Evolutionary conservation across 1,140 invertebrate genomes (phyloP).

Genomic region (Lamellibrachia luymesi): DNA sequence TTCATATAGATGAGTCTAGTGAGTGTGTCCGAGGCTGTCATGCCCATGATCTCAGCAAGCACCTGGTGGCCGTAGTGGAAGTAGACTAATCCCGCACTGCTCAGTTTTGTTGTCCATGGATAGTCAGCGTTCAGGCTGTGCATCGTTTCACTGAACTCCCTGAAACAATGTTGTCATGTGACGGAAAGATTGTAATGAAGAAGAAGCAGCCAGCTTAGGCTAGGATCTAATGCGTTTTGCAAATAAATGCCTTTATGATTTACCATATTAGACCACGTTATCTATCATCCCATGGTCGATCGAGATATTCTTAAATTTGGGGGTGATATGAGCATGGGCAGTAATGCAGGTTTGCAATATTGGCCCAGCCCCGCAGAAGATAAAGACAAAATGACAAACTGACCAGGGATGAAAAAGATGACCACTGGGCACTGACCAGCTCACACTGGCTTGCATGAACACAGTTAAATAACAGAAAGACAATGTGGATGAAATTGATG

Average conservation of each 20-base stretch:
- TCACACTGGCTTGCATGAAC: too few species aligned
- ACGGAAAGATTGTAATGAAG: neutral
- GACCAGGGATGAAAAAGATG: too few species aligned
- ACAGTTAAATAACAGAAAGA: too few species aligned
- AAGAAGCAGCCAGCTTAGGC: neutral
- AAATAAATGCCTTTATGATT: neutral
- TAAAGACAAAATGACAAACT: too few species aligned
- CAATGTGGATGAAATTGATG: too few species aligned
- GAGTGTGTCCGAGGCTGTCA: slow-evolving; percentile 32
- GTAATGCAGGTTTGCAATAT: too few species aligned
- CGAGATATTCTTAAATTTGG: too few species aligned
- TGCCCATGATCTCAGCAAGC: slow-evolving; percentile 61
- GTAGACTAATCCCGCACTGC: slow-evolving; percentile 93
- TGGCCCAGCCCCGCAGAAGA: too few species aligned
- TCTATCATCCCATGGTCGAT: too few species aligned
- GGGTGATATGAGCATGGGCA: too few species aligned
- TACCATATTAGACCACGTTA: too few species aligned
- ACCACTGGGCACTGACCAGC: too few species aligned
- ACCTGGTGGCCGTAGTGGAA: slow-evolving; percentile 84
- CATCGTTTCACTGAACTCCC: slow-evolving; percentile 63
- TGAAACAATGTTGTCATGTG: neutral
- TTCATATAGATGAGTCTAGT: slow-evolving; percentile 70
- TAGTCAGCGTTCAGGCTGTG: slow-evolving; percentile 62
- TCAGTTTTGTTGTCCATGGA: slow-evolving; percentile 72
- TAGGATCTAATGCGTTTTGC: neutral